Evolutionary conservation across 2,888 invertebrate genomes (phyloP), one percentile per base, ranked within the genome.

Genomic region (Ashinkailepas kermadecensis): DNA sequence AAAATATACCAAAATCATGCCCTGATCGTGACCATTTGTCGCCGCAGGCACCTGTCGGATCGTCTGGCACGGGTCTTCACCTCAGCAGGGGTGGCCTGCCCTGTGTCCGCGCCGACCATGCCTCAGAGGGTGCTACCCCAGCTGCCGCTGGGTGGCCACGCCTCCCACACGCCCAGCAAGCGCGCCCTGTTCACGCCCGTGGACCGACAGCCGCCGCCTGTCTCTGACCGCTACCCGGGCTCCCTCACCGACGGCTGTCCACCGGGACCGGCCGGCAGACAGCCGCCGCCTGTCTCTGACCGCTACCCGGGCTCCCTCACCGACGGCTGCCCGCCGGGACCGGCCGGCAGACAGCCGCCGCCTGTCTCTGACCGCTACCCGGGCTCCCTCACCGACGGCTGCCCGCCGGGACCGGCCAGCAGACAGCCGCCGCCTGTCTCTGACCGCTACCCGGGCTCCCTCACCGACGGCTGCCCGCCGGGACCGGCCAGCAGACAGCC

Each of bases 301-400:
- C 65, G 65, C 23, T 65, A 65, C 65, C 65, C 65, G n/a, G 65
- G 65, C 65, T 65, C 65, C 23, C n/a, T 65, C 65, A 65, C 65
- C 7, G 65, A 65, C n/a, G 65, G 65, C 23, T 65, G 65, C 65
- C 18, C n/a, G 65, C 65, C 65, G 23, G 7, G 12, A 11, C 23
- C 65, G 23, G 65, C 65, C 10, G 10, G 4, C 23, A 23, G 23
- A 23, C 65, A 10, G 10, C n/a, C n/a, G 18, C 23, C 23, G 18
- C 0, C 23, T 9, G n/a, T 0, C 4, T 23, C 65, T n/a, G n/a
- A 18, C 65, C 65, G 23, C 65, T 39, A 65, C 23, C n/a, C n/a
- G 23, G n/a, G n/a, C 65, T 65, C 65, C 10, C 65, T 65, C n/a
- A 65, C 65, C 8, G 65, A 65, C n/a, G 65, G 65, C 10, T 65